Base-by-base conservation (phyloP, 2,888 invertebrate species). In the Chironomus riparius region DNA sequence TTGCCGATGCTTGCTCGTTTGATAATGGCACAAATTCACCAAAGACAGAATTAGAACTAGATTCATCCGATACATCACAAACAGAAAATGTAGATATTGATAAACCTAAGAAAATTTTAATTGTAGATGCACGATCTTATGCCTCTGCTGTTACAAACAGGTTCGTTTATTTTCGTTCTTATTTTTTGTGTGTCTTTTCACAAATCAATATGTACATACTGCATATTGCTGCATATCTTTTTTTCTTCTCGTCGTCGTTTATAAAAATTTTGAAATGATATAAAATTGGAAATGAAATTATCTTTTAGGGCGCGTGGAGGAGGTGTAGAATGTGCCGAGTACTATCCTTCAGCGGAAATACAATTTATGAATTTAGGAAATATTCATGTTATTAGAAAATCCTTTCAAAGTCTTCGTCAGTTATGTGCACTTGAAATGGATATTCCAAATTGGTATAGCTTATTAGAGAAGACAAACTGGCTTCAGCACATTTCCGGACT, bases 321-420 rank as follows among this genome's bases (percentile, higher is more conserved):
- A 62, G 98, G 98, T 71, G 96, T 94, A 84, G 98, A 99, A 83
- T 97, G 94, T 83, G 90, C 91, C 74, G 97, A 97, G 84, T 97
- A 97, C 87, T 98, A 98, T 86, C 92, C 93, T 0, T 91, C 90
- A 80, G 95, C 97, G 79, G 97, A 98, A 85, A 95, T 98, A 77
- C 92, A 95, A 85, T 99, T 97, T 84, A 97, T 98, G 96, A 93
- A 92, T 83, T 87, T 99, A 82, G 95, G 97, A 76, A 99, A 99
- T 85, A 98, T 99, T 80, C 98, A 99, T 85, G 91, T 93, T 80
- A 94, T 98, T 82, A 87, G 98, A 69, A 92, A 93, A 81, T 95
- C 96, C 85, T 98, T 97, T 86, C 92, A 93, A 78, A 91, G 93
- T 78, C 86, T 98, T 78, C 86, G 98, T 75, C 89, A 90, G 77